Base-by-base conservation (phyloP, 2,888 invertebrate genomes). In the Cremastinae sp. region DNA sequence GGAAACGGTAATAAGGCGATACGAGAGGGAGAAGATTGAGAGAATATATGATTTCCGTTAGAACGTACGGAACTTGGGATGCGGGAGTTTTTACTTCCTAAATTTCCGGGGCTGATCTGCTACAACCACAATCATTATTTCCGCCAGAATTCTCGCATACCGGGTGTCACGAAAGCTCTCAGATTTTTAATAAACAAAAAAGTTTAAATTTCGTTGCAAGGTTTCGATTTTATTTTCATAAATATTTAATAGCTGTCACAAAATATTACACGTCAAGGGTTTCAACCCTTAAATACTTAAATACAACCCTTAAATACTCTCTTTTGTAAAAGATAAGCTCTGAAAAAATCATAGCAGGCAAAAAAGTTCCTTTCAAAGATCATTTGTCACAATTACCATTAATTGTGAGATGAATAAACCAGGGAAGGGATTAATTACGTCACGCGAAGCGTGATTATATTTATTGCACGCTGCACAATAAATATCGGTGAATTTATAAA, bases 361-460 rank as follows among this genome's bases (percentile, higher is more conserved):
- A n/a, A n/a, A n/a, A n/a, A n/a, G n/a, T n/a, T n/a, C n/a, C n/a
- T n/a, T n/a, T n/a, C 28, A 2, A 28, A 45, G 45, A 56, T 75
- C 76, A 62, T 76, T 80, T 78, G 75, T 80, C 78, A 78, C 76
- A 79, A 76, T 79, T 76, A 79, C 71, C 74, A 41, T 71, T 74
- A 68, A 73, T 78, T 77, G 72, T 65, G 49, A 65, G 68, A 66
- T 51, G 62, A 65, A 70, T 59, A 9, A 28, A 4, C 62, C 45
- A 2, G 54, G 36, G 18, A 41, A 16, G 51, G 54, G 71, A 66
- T 71, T 71, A 77, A 70, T 66, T 54, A 61, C 41, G 28, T 9
- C 45, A 36, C 22, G 58, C 41, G 18, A 38, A 28, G 16, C 12
- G 45, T 59, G 41, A 43, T 43, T 43, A 12, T 47, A 62, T 62